Percentiles rank a stretch among this genome's conserved stretches.
Conservation (phyloP, 2,113 vertebrate species). For the Engystomops pustulosus region DNA sequence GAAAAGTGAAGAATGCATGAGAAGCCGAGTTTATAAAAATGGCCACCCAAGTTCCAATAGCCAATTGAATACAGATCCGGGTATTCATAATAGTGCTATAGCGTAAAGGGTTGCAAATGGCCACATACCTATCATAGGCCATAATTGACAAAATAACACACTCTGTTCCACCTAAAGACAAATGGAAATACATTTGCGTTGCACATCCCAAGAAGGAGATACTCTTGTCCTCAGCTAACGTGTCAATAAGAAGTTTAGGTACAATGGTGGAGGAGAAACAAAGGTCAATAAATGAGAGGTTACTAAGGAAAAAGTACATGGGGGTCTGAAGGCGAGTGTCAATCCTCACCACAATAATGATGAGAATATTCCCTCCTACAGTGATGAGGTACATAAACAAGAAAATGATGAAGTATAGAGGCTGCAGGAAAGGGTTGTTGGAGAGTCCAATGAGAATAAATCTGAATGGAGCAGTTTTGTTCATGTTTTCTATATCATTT, state of each 20-base stretch:
- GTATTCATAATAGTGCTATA: conserved; percentile 30
- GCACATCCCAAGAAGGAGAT: conserved; percentile 30
- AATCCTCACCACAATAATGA: conserved; percentile 14
- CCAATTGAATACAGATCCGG: neutral
- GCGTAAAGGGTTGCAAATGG: neutral
- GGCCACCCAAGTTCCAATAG: neutral
- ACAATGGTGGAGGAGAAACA: conserved; percentile 42
- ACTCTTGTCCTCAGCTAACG: conserved; percentile 2
- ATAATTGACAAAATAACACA: conserved; percentile 30
- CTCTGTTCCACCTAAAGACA: conserved; percentile 19
- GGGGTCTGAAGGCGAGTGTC: conserved; percentile 4
- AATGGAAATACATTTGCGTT: conserved; percentile 36
- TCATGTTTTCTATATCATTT: conserved; percentile 20
- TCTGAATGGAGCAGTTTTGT: neutral
- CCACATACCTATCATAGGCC: conserved; percentile 43
- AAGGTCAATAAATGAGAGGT: conserved; percentile 42
- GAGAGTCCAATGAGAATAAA: conserved; percentile 42
- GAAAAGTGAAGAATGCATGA: conserved; percentile 20
- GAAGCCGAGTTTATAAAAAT: neutral
- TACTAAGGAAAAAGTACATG: conserved; percentile 46
- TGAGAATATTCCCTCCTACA: neutral
- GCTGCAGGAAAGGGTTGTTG: neutral
- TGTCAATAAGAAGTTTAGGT: conserved; percentile 19
- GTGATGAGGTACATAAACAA: conserved; percentile 13
- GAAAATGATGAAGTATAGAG: neutral